These are phyloP conservation scores for Gambelia wislizenii DNA, from an alignment of 2,797 vertebrate genomes.

Conservation along the genomic window DNA sequence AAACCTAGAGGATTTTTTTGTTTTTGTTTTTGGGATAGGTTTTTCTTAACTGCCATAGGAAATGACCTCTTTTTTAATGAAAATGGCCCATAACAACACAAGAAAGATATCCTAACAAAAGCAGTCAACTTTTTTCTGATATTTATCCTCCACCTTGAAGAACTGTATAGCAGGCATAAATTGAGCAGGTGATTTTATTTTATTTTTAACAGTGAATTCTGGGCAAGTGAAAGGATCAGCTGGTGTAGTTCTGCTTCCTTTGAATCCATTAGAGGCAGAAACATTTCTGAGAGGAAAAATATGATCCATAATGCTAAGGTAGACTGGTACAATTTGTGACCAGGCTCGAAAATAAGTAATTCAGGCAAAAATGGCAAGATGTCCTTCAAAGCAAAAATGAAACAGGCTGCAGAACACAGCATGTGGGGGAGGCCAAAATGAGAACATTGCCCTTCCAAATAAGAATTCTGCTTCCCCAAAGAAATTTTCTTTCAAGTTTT, in stretches of 20 bases:
- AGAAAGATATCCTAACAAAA: background rate
- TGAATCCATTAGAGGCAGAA: background rate
- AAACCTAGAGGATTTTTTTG: slow-evolving; percentile 62
- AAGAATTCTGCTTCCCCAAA: no score
- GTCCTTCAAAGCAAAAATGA: background rate
- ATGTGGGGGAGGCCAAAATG: no score
- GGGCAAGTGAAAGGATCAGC: background rate
- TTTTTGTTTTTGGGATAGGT: slow-evolving; percentile 22
- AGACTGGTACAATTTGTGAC: background rate
- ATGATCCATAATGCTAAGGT: background rate
- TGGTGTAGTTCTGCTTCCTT: background rate
- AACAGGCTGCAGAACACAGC: no score
- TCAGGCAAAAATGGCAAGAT: background rate
- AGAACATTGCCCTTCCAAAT: no score
- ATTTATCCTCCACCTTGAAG: background rate
- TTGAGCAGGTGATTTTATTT: background rate
- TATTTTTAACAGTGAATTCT: no score
- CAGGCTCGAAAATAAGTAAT: no score
- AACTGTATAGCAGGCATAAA: background rate
- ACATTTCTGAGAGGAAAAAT: background rate
- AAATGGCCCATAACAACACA: slow-evolving; percentile 20
- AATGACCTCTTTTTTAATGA: slow-evolving; percentile 56
- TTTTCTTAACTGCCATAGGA: slow-evolving; percentile 69
- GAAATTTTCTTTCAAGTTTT: no score
- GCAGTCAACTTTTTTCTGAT: background rate